phyloP scores from a whole-genome alignment of 2,113 vertebrate species.

The Panurus biarmicus region DNA sequence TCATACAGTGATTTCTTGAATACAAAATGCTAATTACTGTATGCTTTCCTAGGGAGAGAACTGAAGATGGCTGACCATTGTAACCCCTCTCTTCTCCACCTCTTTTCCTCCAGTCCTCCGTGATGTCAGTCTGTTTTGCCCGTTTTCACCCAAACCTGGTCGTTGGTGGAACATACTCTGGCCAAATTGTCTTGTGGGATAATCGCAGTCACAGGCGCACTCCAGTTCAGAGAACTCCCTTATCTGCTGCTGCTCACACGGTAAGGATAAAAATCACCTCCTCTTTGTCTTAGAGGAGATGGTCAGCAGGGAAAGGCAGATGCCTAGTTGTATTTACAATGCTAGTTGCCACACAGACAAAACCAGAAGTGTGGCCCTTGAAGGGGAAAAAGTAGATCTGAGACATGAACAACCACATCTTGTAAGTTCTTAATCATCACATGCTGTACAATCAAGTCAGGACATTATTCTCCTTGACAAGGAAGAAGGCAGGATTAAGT shows the following conservation, averaged over 20 bases:
- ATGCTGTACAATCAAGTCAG: neutral
- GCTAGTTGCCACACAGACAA: neutral
- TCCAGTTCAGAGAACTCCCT: slow-evolving; percentile 91
- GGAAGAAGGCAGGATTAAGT: neutral
- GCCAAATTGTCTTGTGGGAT: slow-evolving; percentile 97
- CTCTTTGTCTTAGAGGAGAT: neutral
- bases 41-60: neutral
- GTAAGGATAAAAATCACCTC: slow-evolving; percentile 67
- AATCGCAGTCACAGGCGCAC: slow-evolving; percentile 95
- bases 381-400: neutral
- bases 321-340: neutral
- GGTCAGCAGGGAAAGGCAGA: neutral
- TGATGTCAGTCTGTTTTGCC: slow-evolving; percentile 96
- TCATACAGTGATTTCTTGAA: neutral
- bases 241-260: slow-evolving; percentile 94
- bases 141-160: slow-evolving; percentile 96
- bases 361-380: neutral
- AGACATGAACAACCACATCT: neutral
- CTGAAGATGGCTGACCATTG: neutral
- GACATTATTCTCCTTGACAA: neutral
- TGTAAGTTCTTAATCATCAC: neutral
- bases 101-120: slow-evolving; percentile 81
- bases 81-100: neutral
- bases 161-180: slow-evolving; percentile 93
- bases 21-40: neutral